These are phyloP conservation scores for Dromius quadrimaculatus DNA, from an alignment of 2,888 invertebrate genomes.

Conservation along the genomic window DNA sequence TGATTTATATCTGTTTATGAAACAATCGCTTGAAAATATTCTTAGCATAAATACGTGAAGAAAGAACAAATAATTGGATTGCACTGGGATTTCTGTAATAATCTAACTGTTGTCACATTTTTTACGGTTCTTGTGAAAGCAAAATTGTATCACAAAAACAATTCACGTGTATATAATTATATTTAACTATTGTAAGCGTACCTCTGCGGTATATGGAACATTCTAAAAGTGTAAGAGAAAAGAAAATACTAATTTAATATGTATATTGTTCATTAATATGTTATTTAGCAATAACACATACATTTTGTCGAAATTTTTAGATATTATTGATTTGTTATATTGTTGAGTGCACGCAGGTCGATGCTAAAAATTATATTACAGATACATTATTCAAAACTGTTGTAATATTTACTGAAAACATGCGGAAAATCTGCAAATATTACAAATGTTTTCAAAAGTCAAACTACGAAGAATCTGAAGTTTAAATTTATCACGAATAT, in stretches of 20 bases:
- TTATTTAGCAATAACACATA: constrained; percentile 52
- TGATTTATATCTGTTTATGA: no score
- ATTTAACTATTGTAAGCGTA: constrained; percentile 27
- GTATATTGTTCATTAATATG: constrained; percentile 50
- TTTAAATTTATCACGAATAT: background rate
- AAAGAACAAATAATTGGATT: no score
- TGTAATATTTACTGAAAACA: constrained; percentile 28
- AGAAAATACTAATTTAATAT: constrained; percentile 47
- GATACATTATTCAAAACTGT: constrained; percentile 25
- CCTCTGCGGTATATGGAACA: constrained; percentile 30
- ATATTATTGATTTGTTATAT: constrained; percentile 51
- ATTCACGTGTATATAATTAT: constrained; percentile 26
- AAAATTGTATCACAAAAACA: no score
- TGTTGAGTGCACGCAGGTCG: constrained; percentile 51
- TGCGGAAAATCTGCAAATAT: constrained; percentile 10
- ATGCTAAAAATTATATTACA: constrained; percentile 43
- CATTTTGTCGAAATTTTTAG: constrained; percentile 51
- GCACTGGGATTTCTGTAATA: no score
- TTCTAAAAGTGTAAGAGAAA: constrained; percentile 47
- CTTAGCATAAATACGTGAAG: no score
- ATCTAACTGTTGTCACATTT: no score
- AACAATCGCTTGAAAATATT: no score
- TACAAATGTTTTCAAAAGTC: constrained; percentile 15
- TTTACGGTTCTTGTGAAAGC: no score
- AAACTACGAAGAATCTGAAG: background rate